phyloP scores from a whole-genome alignment of 2,888 invertebrate genomes.

The Macropis europaea region DNA sequence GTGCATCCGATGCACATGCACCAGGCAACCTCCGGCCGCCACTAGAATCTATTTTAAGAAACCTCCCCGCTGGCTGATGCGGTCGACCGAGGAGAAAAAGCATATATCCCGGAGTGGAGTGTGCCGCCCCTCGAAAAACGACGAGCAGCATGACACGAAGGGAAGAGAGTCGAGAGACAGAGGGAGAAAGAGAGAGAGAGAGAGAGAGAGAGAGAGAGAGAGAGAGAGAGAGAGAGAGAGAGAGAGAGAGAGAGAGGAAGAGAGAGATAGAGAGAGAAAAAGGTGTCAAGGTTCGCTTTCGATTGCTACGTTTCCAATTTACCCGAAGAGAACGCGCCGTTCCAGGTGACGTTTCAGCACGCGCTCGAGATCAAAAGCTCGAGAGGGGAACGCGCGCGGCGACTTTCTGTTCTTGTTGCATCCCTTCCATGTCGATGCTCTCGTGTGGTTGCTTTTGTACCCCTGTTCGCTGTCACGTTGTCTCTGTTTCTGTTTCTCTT shows the following conservation, averaged over 20 bases:
- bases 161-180: conserved; percentile 44
- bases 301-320: conserved; percentile 70
- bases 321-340: conserved; percentile 41
- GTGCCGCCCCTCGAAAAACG: conserved; percentile 67
- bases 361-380: conserved; percentile 28
- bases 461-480: neutral
- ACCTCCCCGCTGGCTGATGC: conserved; percentile 65
- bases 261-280: conserved; percentile 39
- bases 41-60: conserved; percentile 75
- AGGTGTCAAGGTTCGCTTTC: conserved; percentile 75
- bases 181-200: neutral
- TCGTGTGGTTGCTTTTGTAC: conserved; percentile 6
- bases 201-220: neutral
- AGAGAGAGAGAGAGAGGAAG: conserved; percentile 33
- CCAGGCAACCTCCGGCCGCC: conserved; percentile 59
- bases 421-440: too few relatives aligned
- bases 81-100: conserved; percentile 63
- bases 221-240: conserved; percentile 39
- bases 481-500: neutral
- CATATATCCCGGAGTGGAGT: conserved; percentile 54
- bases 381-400: conserved; percentile 12
- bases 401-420: conserved; percentile 10
- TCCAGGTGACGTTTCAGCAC: conserved; percentile 29
- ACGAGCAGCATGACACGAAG: conserved; percentile 55
- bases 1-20: conserved; percentile 41